These are phyloP conservation scores for Uropsilus gracilis DNA, from an alignment of 2,113 vertebrate genomes.

Conservation along the genomic window DNA sequence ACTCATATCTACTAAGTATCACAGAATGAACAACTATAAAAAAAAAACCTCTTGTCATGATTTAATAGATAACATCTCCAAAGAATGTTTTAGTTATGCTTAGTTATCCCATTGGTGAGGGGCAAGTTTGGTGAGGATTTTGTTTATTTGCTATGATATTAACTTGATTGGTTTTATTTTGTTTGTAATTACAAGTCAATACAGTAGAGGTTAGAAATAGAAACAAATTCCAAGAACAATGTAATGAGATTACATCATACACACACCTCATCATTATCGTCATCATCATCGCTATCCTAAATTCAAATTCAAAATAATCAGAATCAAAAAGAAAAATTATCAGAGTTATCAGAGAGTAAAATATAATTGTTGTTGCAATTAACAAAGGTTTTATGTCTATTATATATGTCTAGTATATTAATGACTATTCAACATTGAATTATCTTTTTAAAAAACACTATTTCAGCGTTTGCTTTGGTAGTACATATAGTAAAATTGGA, in stretches of 20 bases:
- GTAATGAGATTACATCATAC: background rate
- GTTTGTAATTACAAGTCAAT: slow-evolving; percentile 1
- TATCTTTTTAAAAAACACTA: background rate
- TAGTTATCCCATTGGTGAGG: background rate
- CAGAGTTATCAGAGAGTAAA: background rate
- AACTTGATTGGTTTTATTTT: background rate
- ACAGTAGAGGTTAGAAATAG: background rate
- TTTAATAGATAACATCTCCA: background rate
- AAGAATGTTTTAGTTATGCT: background rate
- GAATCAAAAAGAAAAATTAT: slow-evolving; percentile 23
- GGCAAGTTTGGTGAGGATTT: background rate
- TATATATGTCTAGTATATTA: background rate
- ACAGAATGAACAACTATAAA: background rate
- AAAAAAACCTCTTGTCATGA: too few species aligned
- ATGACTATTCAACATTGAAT: background rate
- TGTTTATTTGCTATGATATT: background rate
- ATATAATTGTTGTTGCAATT: background rate
- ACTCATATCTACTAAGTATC: background rate
- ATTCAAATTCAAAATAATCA: slow-evolving; percentile 42
- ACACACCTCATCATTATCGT: background rate
- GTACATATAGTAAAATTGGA: too few species aligned
- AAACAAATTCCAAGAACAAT: slow-evolving; percentile 37
- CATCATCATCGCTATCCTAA: too few species aligned
- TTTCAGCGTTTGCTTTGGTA: too few species aligned
- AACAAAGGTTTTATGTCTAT: background rate